phyloP scores from a whole-genome alignment of 2,113 vertebrate genomes.

The Donacobius atricapilla region DNA sequence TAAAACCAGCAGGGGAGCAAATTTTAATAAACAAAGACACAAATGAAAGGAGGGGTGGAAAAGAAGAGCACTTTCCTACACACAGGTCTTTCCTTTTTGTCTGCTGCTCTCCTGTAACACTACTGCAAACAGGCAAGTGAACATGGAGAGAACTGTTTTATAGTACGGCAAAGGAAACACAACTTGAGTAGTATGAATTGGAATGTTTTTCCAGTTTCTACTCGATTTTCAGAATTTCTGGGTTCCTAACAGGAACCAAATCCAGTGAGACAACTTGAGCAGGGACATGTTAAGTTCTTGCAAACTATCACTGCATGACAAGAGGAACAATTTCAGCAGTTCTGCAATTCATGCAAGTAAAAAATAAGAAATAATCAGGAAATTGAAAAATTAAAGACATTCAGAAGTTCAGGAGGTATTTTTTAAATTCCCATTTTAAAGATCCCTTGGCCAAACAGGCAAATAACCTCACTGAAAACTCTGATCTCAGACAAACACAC shows the following conservation, averaged over 20 bases:
- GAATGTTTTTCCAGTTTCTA: neutral
- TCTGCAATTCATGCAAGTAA: neutral
- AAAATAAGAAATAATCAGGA: neutral
- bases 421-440: neutral
- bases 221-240: neutral
- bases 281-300: neutral
- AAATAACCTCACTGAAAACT: neutral
- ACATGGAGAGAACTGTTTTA: neutral
- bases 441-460: neutral
- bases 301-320: neutral
- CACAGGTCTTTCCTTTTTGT: neutral
- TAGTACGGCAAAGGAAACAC: neutral
- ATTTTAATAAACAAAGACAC: neutral
- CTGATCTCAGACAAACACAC: neutral
- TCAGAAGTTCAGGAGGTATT: neutral
- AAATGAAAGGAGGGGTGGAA: neutral
- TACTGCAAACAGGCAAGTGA: neutral
- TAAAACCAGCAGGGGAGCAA: neutral
- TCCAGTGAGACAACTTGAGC: neutral
- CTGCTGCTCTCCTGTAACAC: neutral
- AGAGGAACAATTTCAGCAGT: neutral
- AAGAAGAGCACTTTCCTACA: neutral
- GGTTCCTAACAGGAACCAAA: neutral
- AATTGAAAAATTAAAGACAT: neutral
- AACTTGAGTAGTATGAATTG: neutral